phyloP scores from a whole-genome alignment of 2,797 vertebrate species.

The Odontamblyopus lacepedii region DNA sequence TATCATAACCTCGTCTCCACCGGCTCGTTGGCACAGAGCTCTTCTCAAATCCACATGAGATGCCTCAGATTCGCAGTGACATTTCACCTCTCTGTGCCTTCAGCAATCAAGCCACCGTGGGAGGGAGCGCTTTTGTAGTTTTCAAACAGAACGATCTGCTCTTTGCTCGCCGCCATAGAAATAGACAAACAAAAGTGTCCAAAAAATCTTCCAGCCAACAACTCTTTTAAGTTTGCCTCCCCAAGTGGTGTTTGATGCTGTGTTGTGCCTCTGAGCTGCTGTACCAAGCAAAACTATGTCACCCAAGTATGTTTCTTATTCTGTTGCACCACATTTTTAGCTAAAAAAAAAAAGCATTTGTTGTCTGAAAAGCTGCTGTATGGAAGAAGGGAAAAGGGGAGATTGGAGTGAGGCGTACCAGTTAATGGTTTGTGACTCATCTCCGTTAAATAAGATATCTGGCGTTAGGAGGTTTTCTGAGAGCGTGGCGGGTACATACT shows the following conservation, averaged over 20 bases:
- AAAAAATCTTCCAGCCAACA: constrained; percentile 49
- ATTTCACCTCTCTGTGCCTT: constrained; percentile 39
- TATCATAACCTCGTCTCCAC: constrained; percentile 10
- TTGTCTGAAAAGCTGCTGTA: constrained; percentile 20
- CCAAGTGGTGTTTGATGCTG: constrained; percentile 59
- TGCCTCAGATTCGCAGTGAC: constrained; percentile 27
- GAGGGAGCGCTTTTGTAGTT: constrained; percentile 32
- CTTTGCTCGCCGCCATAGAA: constrained; percentile 38
- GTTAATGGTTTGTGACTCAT: constrained; percentile 61
- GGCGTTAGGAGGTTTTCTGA: constrained; percentile 49
- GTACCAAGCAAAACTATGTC: constrained; percentile 51
- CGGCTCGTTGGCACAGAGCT: constrained; percentile 8
- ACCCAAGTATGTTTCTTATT: constrained; percentile 41
- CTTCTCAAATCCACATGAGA: constrained; percentile 26
- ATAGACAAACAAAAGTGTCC: constrained; percentile 51
- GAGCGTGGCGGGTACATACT: constrained; percentile 63
- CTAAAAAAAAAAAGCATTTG: constrained; percentile 35
- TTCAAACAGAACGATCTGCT: constrained; percentile 28
- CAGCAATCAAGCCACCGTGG: constrained; percentile 48
- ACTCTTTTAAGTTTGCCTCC: constrained; percentile 49
- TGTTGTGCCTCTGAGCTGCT: constrained; percentile 48
- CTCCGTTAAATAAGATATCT: constrained; percentile 57
- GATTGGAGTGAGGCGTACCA: constrained; percentile 38
- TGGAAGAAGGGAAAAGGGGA: constrained; percentile 32
- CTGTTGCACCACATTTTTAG: constrained; percentile 40